phyloP scores from a whole-genome alignment of 2,888 invertebrate genomes.

The Nephrotoma guestfalica region DNA sequence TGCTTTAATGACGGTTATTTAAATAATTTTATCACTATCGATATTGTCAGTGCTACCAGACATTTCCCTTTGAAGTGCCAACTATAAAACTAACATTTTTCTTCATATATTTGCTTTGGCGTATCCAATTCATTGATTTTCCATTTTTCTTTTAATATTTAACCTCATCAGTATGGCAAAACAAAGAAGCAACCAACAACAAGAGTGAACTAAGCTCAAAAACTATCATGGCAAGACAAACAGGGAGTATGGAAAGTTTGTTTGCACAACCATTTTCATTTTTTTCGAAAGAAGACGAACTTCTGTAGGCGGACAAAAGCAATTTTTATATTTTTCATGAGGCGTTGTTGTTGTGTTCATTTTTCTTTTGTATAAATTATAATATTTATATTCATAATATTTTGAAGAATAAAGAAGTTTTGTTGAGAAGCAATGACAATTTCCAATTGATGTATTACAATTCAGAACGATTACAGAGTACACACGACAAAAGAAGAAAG shows the following conservation, averaged over 20 bases:
- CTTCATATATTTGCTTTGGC: neutral
- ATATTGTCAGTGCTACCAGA: neutral
- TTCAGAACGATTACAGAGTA: neutral
- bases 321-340: neutral
- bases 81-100: neutral
- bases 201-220: neutral
- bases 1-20: neutral
- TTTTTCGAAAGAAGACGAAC: neutral
- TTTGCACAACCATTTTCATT: neutral
- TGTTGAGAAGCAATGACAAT: neutral
- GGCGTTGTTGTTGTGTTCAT: neutral
- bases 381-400: neutral
- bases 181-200: neutral
- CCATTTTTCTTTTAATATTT: neutral
- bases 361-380: neutral
- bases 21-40: neutral
- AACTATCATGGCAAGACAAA: neutral
- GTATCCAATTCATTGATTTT: neutral
- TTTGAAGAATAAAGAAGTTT: neutral
- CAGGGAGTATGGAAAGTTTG: neutral
- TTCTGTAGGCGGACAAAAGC: neutral
- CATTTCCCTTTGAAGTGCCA: neutral
- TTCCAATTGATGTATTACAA: neutral
- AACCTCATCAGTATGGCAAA: neutral
- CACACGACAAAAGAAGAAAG: neutral